phyloP scores from a whole-genome alignment of 2,888 invertebrate species.

The Noctua janthe region DNA sequence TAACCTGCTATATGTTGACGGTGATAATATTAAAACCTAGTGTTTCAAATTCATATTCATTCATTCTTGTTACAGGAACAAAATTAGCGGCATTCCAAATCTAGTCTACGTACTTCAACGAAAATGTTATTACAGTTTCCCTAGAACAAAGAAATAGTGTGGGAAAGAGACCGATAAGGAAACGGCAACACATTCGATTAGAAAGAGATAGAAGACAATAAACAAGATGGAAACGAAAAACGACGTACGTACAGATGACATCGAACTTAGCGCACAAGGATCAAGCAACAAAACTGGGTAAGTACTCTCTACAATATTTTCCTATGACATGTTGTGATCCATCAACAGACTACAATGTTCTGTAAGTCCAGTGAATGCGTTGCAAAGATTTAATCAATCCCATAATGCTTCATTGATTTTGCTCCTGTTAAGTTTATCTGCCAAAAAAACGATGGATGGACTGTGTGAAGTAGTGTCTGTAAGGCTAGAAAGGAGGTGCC shows the following conservation, averaged over 20 bases:
- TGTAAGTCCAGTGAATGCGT: no score
- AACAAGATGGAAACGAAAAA: conserved; percentile 84
- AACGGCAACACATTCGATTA: conserved; percentile 63
- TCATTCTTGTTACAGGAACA: conserved; percentile 82
- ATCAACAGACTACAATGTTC: not conserved
- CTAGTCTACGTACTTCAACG: conserved; percentile 80
- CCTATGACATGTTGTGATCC: not conserved
- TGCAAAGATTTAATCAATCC: not conserved
- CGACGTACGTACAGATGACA: conserved; percentile 82
- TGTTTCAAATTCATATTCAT: no score
- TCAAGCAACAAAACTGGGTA: conserved; percentile 83
- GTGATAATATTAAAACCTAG: no score
- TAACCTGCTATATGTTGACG: no score
- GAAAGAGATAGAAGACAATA: conserved; percentile 65
- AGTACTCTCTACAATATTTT: conserved; percentile 33
- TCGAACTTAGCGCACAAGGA: conserved; percentile 86
- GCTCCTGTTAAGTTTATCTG: not conserved
- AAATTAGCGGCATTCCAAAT: conserved; percentile 73
- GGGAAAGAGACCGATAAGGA: conserved; percentile 65
- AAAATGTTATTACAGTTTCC: conserved; percentile 86
- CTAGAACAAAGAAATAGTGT: conserved; percentile 69
- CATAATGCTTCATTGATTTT: not conserved
- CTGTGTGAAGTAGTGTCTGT: no score
- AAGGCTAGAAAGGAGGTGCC: no score
- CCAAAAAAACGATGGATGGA: no score